Conservation (phyloP, 2,888 invertebrate species). For the Melanophora roralis region DNA sequence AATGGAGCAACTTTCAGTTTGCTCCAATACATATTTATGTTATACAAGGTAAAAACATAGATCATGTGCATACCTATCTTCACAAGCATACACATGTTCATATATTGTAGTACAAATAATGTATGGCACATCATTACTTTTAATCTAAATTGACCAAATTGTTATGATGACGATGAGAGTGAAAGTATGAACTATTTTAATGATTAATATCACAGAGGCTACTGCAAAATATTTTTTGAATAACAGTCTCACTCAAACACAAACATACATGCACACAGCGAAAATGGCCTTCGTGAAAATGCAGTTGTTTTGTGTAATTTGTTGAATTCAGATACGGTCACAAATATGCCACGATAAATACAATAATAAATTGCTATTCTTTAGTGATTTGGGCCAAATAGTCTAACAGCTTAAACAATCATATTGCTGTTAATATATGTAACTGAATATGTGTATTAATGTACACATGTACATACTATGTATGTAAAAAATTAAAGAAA, state of each 20-base stretch:
- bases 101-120: conserved; percentile 46
- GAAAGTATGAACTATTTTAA: conserved; percentile 46
- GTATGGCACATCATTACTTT: conserved; percentile 53
- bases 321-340: background rate
- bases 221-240: background rate
- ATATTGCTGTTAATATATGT: conserved; percentile 9
- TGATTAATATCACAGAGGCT: conserved; percentile 38
- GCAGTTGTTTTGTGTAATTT: background rate
- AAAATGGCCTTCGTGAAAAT: background rate
- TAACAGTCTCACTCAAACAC: too few species aligned
- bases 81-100: background rate
- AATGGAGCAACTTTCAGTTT: conserved; percentile 20
- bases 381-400: conserved; percentile 27
- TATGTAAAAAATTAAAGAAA: background rate
- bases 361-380: conserved; percentile 42
- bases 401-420: background rate
- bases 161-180: conserved; percentile 52
- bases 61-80: too few species aligned
- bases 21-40: conserved; percentile 36
- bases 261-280: background rate
- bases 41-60: too few species aligned
- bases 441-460: background rate
- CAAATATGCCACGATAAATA: background rate
- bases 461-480: background rate
- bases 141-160: conserved; percentile 60